Conservation (phyloP, 2,113 vertebrate genomes). For the Rostratula benghalensis region DNA sequence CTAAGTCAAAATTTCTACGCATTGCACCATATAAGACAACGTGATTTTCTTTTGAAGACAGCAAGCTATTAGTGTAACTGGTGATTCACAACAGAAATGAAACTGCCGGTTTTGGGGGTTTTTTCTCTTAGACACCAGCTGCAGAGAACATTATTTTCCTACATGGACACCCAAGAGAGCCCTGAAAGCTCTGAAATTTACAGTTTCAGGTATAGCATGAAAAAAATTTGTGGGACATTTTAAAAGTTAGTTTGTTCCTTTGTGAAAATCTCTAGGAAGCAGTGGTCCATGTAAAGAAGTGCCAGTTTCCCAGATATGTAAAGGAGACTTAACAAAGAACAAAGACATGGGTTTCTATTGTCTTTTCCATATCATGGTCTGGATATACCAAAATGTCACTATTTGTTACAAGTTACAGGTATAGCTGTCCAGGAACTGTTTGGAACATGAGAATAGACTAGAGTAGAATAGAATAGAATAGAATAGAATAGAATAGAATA, state of each 20-base stretch:
- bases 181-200: not conserved
- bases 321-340: not conserved
- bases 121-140: not conserved
- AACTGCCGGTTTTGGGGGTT: not conserved
- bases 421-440: not conserved
- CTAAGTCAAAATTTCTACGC: not conserved
- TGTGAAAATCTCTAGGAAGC: not conserved
- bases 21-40: not conserved
- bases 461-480: not conserved
- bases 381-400: not conserved
- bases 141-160: not conserved
- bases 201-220: not conserved
- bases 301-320: not conserved
- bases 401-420: not conserved
- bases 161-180: not conserved
- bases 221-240: not conserved
- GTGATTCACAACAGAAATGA: not conserved
- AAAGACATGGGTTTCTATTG: not conserved
- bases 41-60: not conserved
- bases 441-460: not conserved
- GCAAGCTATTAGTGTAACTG: not conserved
- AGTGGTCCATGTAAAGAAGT: not conserved
- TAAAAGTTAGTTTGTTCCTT: not conserved
- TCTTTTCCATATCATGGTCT: no score
- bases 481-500: not conserved